Conservation (phyloP, 1,140 invertebrate genomes). For the Daktulosphaira vitifoliae region DNA sequence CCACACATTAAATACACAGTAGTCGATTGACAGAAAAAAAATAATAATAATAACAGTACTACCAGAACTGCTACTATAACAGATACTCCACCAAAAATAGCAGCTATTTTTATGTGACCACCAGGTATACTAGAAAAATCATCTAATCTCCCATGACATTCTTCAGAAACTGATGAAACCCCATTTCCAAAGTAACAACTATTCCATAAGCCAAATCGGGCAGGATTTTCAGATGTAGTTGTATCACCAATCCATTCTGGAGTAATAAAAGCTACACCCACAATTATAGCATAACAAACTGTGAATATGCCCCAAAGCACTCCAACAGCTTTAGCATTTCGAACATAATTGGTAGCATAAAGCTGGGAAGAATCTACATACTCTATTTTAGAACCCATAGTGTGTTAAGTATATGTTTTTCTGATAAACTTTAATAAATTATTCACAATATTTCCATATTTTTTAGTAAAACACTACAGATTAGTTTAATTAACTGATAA, state of each 20-base stretch:
- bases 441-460: no score
- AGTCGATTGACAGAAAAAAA: constrained; percentile 88
- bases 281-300: constrained; percentile 92
- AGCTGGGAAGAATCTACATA: constrained; percentile 81
- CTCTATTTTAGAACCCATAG: constrained; percentile 80
- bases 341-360: constrained; percentile 84
- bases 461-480: no score
- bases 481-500: no score
- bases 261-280: constrained; percentile 86
- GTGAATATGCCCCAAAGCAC: constrained; percentile 95
- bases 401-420: no score
- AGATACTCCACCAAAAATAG: constrained; percentile 77
- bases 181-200: constrained; percentile 54
- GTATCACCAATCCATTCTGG: constrained; percentile 80
- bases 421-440: no score
- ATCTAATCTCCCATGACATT: constrained; percentile 72
- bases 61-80: constrained; percentile 75
- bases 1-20: constrained; percentile 88
- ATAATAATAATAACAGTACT: constrained; percentile 80
- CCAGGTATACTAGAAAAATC: constrained; percentile 74
- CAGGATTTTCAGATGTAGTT: constrained; percentile 71
- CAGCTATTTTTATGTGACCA: constrained; percentile 68
- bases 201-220: constrained; percentile 86
- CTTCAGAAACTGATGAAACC: constrained; percentile 47
- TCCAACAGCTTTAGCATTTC: constrained; percentile 92